Base-by-base conservation (phyloP, 2,113 vertebrate genomes). In the Menidia beryllina region DNA sequence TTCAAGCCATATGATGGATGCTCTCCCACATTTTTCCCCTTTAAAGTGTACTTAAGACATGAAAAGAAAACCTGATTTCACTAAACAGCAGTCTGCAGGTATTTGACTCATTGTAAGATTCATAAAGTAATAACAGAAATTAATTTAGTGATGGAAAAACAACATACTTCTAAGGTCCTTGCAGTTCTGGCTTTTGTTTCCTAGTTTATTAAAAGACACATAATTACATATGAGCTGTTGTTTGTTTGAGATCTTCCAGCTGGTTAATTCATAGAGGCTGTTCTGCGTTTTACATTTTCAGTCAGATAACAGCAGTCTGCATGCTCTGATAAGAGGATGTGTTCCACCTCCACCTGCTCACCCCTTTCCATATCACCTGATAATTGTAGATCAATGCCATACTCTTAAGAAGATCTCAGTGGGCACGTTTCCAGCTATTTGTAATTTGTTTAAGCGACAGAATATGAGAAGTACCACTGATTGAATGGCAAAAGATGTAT, bases 301-400 rank as follows among this genome's bases (percentile, higher is more conserved):
- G 51, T 13, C 24, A 25, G 75, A 74, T 71, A 54, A 30, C 48
- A 57, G 9, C 72, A 68, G 69, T 69, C 69, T 74, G 79, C 48
- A 34, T 38, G 75, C 43, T 1, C 53, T 20, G 79, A 68, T 84
- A 69, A 72, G 53, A 60, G 21, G 34, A 57, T 4, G 36, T 23
- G 72, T 63, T 83, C 71, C 78, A 85, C 82, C 85, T 77, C 49
- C 34, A 52, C 61, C 59, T 64, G 54, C 57, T 64, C 61, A 69
- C 60, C 52, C n/a, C 23, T 69, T 50, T 36, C 58, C 79, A 76
- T 30, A 74, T 70, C 65, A 56, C 36, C 27, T 2, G 2, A 30
- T 45, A 45, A 69, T 68, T 61, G 34, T 55, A 55, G 67, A 80
- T 84, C 78, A 65, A 58, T 75, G 75, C 66, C 72, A 75, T 38